Evolutionary conservation across 2,113 vertebrate genomes (phyloP).

Genomic region (Cheilinus undulatus): DNA sequence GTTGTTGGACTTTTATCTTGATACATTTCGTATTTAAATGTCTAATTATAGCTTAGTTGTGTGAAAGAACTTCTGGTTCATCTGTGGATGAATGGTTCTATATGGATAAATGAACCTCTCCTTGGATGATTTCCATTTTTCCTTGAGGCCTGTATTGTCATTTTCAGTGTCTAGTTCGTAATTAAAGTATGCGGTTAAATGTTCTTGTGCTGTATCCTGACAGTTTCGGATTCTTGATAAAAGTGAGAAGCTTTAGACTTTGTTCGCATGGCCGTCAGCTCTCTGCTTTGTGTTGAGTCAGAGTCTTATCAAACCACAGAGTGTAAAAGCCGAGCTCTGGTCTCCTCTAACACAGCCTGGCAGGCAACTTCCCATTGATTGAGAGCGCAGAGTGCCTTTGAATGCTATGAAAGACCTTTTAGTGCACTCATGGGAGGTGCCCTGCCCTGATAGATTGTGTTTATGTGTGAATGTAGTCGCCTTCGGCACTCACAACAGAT

Average conservation of each 20-base stretch:
- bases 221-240: too few species aligned
- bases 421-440: conserved; percentile 56
- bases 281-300: conserved; percentile 37
- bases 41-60: too few species aligned
- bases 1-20: too few species aligned
- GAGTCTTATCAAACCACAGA: conserved; percentile 48
- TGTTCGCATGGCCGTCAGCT: conserved; percentile 37
- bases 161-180: background rate
- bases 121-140: too few species aligned
- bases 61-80: too few species aligned
- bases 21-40: too few species aligned
- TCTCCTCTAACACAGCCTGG: conserved; percentile 42
- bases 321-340: conserved; percentile 29
- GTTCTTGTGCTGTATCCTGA: too few species aligned
- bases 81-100: too few species aligned
- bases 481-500: conserved; percentile 42
- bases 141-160: background rate
- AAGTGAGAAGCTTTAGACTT: background rate
- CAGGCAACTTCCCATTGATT: conserved; percentile 56
- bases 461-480: conserved; percentile 7
- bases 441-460: conserved; percentile 43
- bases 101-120: too few species aligned
- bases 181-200: too few species aligned
- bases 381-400: conserved; percentile 57
- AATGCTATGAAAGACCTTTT: conserved; percentile 67